Conservation (phyloP, 2,888 invertebrate genomes). For the Perdita meconis region DNA sequence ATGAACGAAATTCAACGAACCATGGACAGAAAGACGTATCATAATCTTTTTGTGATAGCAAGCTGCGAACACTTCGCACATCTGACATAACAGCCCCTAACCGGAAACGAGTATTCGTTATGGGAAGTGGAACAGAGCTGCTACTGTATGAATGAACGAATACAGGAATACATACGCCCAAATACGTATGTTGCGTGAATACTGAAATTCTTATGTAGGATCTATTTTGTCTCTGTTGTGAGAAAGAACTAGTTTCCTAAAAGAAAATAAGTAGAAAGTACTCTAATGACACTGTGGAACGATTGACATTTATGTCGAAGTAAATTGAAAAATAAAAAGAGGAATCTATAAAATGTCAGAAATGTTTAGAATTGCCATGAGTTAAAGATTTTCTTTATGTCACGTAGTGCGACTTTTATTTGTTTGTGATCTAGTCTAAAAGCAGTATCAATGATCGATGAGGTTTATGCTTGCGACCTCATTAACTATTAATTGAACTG, state of each 20-base stretch:
- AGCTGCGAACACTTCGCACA: constrained; percentile 27
- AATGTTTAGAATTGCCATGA: neutral
- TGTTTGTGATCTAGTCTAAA: neutral
- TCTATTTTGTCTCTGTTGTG: no score
- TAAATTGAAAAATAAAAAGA: neutral
- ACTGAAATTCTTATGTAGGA: constrained; percentile 6
- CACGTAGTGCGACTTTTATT: neutral
- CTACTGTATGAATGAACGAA: constrained; percentile 23
- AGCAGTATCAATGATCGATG: constrained; percentile 19
- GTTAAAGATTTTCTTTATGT: neutral
- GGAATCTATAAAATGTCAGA: neutral
- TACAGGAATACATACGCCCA: neutral
- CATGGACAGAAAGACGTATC: constrained; percentile 10
- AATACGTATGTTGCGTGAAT: neutral
- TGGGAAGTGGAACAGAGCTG: constrained; percentile 25
- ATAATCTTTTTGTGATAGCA: constrained; percentile 32
- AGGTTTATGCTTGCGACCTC: neutral
- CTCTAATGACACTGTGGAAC: neutral
- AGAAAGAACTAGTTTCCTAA: neutral
- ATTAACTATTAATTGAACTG: neutral
- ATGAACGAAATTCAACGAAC: constrained; percentile 18
- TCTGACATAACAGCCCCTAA: constrained; percentile 27
- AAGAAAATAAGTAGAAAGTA: neutral
- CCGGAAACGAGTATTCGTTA: constrained; percentile 33
- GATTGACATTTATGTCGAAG: no score